These are phyloP conservation scores for Lonchura striata DNA, from an alignment of 2,113 vertebrate species.

Conservation along the genomic window DNA sequence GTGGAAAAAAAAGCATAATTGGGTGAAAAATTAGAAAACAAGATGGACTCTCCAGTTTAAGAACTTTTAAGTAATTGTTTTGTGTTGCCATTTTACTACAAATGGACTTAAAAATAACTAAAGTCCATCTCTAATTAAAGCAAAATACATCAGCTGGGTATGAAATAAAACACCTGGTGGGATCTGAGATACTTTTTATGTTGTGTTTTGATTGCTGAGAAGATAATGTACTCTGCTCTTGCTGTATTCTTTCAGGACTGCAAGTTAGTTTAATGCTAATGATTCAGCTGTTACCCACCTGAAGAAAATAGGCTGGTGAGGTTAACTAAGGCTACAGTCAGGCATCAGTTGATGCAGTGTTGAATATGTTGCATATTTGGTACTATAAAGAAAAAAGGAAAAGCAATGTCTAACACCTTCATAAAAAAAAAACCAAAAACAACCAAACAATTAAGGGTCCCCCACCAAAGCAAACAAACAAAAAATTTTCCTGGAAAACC, in stretches of 20 bases:
- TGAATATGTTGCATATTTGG: background rate
- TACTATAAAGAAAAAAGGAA: background rate
- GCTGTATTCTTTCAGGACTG: background rate
- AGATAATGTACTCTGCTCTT: background rate
- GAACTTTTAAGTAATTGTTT: background rate
- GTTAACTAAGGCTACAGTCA: conserved; percentile 7
- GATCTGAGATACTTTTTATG: background rate
- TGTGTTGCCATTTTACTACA: background rate
- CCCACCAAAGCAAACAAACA: background rate
- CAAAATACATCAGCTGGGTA: background rate
- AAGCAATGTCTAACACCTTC: background rate
- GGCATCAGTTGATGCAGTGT: background rate
- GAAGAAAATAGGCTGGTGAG: background rate
- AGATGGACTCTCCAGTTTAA: background rate
- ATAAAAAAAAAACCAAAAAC: background rate
- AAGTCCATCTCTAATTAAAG: background rate
- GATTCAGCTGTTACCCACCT: conserved; percentile 17
- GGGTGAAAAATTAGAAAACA: background rate
- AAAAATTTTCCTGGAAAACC: background rate
- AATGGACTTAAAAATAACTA: background rate
- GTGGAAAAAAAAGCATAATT: background rate
- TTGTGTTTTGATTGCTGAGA: background rate
- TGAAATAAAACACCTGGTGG: background rate
- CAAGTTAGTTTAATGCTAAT: background rate
- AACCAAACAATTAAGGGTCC: accelerated